A percentile compares a stretch with the other conserved stretches of the same genome.
phyloP scores from a whole-genome alignment of 2,113 vertebrate genomes.

The Agapornis roseicollis region DNA sequence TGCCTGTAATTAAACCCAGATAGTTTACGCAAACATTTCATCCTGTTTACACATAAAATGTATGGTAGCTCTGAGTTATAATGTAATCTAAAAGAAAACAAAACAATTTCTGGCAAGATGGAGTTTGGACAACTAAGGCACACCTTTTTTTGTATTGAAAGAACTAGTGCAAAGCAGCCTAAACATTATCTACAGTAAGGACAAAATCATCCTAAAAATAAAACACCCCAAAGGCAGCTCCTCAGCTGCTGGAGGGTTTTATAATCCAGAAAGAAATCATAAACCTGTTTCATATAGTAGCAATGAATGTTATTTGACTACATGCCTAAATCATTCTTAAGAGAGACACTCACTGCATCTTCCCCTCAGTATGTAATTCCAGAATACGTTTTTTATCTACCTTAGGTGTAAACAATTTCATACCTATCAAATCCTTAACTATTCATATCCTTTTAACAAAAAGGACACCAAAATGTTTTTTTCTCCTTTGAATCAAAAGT shows the following conservation, averaged over 20 bases:
- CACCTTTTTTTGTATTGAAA: background rate
- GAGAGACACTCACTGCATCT: background rate
- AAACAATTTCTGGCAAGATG: conserved; percentile 25
- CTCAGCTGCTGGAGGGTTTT: background rate
- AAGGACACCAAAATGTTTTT: background rate
- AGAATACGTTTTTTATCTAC: conserved; percentile 5
- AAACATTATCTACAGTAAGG: background rate
- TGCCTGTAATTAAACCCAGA: background rate
- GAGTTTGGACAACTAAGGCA: background rate
- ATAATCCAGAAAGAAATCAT: background rate
- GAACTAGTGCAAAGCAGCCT: background rate
- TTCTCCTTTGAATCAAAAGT: background rate
- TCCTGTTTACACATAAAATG: background rate
- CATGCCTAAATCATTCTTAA: background rate
- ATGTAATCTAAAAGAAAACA: background rate
- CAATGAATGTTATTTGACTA: conserved; percentile 5
- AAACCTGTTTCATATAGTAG: background rate
- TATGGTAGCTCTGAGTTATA: background rate
- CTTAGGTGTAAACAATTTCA: background rate
- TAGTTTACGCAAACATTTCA: background rate
- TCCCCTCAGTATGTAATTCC: background rate
- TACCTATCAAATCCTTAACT: background rate
- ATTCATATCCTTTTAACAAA: background rate
- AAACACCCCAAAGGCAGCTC: background rate
- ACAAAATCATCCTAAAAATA: background rate